Conservation (phyloP, 2,888 invertebrate genomes). For the Capitulum mitella region DNA sequence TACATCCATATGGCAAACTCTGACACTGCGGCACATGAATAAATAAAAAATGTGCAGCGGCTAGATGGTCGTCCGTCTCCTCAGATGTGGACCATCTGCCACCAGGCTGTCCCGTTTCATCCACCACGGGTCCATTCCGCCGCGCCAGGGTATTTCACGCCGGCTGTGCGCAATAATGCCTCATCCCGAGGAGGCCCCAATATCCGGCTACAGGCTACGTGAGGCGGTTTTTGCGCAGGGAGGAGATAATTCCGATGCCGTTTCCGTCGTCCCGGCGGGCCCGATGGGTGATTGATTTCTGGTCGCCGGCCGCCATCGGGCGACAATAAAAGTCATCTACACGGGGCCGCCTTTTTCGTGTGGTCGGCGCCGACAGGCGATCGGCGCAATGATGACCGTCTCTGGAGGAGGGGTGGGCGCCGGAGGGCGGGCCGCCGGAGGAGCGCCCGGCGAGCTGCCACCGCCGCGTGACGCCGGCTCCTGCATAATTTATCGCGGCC, state of each 20-base stretch:
- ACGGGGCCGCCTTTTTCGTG: neutral
- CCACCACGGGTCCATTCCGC: too few species aligned
- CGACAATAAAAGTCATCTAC: neutral
- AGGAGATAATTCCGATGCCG: neutral
- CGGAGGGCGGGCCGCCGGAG: neutral
- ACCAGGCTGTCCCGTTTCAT: too few species aligned
- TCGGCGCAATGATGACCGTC: neutral
- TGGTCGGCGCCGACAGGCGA: neutral
- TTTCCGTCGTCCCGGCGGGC: neutral
- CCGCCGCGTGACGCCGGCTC: neutral
- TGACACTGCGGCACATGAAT: too few species aligned
- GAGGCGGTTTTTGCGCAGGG: neutral
- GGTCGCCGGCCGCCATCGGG: neutral
- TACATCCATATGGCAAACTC: too few species aligned
- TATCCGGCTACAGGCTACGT: neutral
- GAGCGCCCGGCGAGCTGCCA: neutral
- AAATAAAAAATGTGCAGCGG: too few species aligned
- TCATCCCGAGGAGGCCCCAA: neutral
- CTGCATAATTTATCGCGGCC: neutral
- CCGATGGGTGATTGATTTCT: conserved; percentile 3
- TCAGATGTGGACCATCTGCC: too few species aligned
- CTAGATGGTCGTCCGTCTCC: too few species aligned
- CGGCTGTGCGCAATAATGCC: neutral
- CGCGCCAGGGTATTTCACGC: too few species aligned
- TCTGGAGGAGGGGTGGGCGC: neutral